Base-by-base conservation (phyloP, 2,113 vertebrate species). In the Shinisaurus crocodilurus region DNA sequence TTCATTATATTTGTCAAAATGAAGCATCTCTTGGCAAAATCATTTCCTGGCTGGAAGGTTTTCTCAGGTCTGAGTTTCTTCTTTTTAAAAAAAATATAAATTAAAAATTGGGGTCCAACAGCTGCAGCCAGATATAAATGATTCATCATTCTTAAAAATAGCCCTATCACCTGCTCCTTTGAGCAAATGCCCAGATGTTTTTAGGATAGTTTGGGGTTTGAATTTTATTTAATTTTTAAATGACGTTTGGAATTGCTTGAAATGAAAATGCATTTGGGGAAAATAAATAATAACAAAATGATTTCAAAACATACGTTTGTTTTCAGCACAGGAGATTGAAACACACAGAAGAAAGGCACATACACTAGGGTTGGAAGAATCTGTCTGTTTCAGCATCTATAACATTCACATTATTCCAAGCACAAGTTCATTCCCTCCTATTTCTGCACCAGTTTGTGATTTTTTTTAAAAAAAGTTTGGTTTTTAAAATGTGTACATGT, bases 261-360 rank as follows among this genome's bases (percentile, higher is more conserved):
- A 88, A 87, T 67, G 5, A 81, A 81, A 85, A 85, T 48, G 6
- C 25, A 82, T 90, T 92, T 87, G 2, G 48, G 60, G 60, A 29
- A 9, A 89, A 92, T 43, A 67, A 93, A 88, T 50, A 91, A 87
- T 0, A 37, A n/a, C 29, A 70, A 92, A 91, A 48, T 50, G 37
- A 85, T 94, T 94, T 57, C 89, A 84, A 70, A 89, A 76, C 74
- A 94, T 74, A 79, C 88, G 84, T 90, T 92, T 4, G 5, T 92
- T 93, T 91, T 94, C 40, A 89, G n/a, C 3, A 37, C 70, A 87
- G 72, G 57, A 88, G 23, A 45, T 87, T 23, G 29, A 86, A 93
- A 80, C n/a, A n/a, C 27, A n/a, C 29, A 86, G 72, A 72, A 88
- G 74, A 1, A 34, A 12, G 20, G 48, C 6, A 43, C 34, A 2